Base-by-base conservation (phyloP, 37 sponge, comb jelly and placozoan species). In the Ephydatia muelleri region DNA sequence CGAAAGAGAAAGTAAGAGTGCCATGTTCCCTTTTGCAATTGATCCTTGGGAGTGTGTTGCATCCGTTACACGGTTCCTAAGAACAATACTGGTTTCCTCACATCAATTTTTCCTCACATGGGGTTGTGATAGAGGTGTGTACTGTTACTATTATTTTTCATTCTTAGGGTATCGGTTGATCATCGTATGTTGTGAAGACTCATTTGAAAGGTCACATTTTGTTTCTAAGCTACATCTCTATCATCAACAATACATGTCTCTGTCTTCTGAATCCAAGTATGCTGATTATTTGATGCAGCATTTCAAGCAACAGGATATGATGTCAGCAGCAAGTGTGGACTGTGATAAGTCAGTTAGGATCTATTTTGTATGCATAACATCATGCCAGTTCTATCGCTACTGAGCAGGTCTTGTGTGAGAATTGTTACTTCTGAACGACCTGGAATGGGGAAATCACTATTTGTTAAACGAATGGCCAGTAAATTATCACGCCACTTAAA, bases 371-470 rank as follows among this genome's bases (percentile, higher is more conserved):
- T 30, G 23, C 14, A 32, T 73, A 28, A 4, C 9, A 5, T 5
- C 32, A 34, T 73, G 35, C 14, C 5, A 57, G 14, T 29, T 57
- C 5, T 43, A 3, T 79, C 23, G 47, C 3, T 22, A 19, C 26
- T 76, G n/a, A 25, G 3, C 35, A 87, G 87, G 0, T 87, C 87
- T 28, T 75, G 87, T 81, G 87, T 87, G 21, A n/a, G 87, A 26
- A 66, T 87, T 37, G 87, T 87, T 25, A 66, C 68, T 19, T 93
- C 94, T 35, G 23, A 12, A n/a, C 80, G 88, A 6, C 73, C 91
- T 49, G 94, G 91, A 30, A 89, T 93, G 91, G 94, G 94, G 27
- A 93, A 93, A 77, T 87, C 94, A 33, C 84, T 89, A 6, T 90
- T 73, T 49, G 70, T 93, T 67, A 32, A 66, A 23, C 29, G 88